These are phyloP conservation scores for Machimus atricapillus DNA, from an alignment of 2,888 invertebrate genomes.

Conservation along the genomic window DNA sequence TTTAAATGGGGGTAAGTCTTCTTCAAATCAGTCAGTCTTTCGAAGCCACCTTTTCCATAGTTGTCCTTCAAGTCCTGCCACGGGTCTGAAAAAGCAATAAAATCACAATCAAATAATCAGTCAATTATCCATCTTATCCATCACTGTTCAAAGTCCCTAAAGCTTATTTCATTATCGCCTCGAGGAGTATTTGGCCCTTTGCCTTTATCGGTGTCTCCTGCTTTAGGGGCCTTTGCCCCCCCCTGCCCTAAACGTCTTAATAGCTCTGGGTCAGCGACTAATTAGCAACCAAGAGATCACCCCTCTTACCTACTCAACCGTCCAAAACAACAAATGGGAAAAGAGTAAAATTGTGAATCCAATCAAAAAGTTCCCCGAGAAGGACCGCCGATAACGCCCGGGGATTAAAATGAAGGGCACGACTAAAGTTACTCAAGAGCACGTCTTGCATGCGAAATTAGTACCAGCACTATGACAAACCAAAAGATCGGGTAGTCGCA, in stretches of 20 bases:
- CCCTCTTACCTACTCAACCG: not conserved
- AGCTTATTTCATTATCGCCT: not conserved
- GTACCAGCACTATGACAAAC: not conserved
- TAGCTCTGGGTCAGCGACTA: not conserved
- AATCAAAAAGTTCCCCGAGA: not conserved
- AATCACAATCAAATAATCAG: slow-evolving; percentile 1
- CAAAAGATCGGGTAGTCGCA: not conserved
- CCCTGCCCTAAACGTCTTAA: not conserved
- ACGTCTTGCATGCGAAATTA: slow-evolving; percentile 13
- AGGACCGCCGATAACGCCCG: slow-evolving; percentile 2
- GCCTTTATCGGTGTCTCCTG: not conserved
- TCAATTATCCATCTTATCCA: not conserved
- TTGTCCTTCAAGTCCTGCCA: slow-evolving; percentile 79
- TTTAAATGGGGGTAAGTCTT: slow-evolving; percentile 74
- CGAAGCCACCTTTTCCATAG: slow-evolving; percentile 76
- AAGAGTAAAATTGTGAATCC: not conserved
- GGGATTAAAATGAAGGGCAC: slow-evolving; percentile 20
- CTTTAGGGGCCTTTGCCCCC: not conserved
- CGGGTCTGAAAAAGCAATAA: slow-evolving; percentile 66
- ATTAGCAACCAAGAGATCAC: slow-evolving; percentile 16
- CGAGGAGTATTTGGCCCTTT: not conserved
- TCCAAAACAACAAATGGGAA: not conserved
- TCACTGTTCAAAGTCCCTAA: not conserved
- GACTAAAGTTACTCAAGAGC: not conserved
- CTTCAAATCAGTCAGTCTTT: slow-evolving; percentile 72